A percentile compares a stretch with the other conserved stretches of the same genome.
These are phyloP conservation scores for Heterodera schachtii DNA, from an alignment of 1,140 invertebrate species.

Conservation along the genomic window DNA sequence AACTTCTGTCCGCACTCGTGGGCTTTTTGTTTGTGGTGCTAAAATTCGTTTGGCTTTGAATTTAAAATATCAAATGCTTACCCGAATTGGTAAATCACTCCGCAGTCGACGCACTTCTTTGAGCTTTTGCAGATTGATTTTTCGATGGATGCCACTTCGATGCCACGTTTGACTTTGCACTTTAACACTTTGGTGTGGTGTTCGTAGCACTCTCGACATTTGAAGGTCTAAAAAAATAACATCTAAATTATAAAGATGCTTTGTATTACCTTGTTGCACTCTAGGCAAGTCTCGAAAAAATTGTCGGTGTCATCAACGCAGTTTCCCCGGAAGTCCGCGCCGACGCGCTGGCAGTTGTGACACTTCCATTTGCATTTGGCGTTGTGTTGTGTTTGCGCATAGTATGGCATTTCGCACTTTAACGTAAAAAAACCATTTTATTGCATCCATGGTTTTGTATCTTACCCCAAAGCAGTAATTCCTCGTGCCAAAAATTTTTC, in stretches of 20 bases:
- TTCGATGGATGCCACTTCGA: neutral
- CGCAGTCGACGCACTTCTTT: neutral
- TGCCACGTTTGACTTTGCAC: neutral
- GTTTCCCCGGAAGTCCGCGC: neutral
- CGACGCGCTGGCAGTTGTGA: neutral
- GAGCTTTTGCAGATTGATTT: neutral
- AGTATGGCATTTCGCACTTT: neutral
- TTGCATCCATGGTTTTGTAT: too few relatives aligned
- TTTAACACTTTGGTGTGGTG: neutral
- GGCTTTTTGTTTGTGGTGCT: too few relatives aligned
- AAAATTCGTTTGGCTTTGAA: neutral
- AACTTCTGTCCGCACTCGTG: too few relatives aligned
- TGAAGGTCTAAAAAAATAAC: neutral
- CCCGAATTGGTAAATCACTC: neutral
- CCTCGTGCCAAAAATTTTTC: neutral
- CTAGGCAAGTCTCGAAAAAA: neutral
- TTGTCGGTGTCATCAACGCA: neutral
- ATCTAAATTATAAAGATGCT: neutral
- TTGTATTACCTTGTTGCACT: neutral
- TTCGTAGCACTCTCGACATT: neutral
- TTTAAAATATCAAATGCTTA: neutral
- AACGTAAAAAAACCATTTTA: neutral
- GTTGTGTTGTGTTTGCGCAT: neutral
- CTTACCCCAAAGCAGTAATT: neutral
- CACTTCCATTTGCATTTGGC: neutral